phyloP scores from a whole-genome alignment of 2,113 vertebrate species.

The Zootoca vivipara region DNA sequence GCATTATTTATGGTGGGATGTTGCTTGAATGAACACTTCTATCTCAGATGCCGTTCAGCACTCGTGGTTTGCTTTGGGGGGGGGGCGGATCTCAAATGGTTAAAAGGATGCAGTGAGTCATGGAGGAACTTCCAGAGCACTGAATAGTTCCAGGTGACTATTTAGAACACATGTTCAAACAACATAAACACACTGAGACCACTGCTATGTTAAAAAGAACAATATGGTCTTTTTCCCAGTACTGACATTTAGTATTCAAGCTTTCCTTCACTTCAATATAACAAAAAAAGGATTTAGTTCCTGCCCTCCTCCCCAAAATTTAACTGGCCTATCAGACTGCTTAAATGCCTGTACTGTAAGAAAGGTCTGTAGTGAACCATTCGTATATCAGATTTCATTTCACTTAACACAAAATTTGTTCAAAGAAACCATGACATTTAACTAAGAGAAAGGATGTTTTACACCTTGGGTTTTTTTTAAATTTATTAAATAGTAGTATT shows the following conservation, averaged over 20 bases:
- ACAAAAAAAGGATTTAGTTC: slow-evolving; percentile 41
- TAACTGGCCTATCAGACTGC: background rate
- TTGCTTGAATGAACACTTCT: background rate
- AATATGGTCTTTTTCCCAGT: slow-evolving; percentile 36
- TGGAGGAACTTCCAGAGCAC: slow-evolving; percentile 12
- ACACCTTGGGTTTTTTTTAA: background rate
- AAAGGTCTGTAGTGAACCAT: slow-evolving; percentile 3
- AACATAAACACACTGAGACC: slow-evolving; percentile 24
- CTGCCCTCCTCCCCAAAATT: background rate
- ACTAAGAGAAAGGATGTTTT: background rate
- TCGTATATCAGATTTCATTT: slow-evolving; percentile 32
- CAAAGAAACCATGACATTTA: slow-evolving; percentile 5
- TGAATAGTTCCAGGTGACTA: slow-evolving; percentile 48
- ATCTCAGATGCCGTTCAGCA: background rate
- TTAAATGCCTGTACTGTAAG: background rate
- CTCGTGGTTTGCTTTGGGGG: background rate
- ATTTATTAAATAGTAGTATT: background rate
- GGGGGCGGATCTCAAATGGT: slow-evolving; percentile 18
- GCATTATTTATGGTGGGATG: background rate
- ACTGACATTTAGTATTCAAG: slow-evolving; percentile 18
- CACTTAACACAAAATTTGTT: slow-evolving; percentile 20
- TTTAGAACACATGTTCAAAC: slow-evolving; percentile 32
- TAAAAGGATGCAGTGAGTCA: slow-evolving; percentile 38
- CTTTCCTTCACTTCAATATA: slow-evolving; percentile 48
- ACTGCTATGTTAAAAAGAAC: slow-evolving; percentile 51